phyloP scores from a whole-genome alignment of 2,797 vertebrate species.

The Brotula barbata region DNA sequence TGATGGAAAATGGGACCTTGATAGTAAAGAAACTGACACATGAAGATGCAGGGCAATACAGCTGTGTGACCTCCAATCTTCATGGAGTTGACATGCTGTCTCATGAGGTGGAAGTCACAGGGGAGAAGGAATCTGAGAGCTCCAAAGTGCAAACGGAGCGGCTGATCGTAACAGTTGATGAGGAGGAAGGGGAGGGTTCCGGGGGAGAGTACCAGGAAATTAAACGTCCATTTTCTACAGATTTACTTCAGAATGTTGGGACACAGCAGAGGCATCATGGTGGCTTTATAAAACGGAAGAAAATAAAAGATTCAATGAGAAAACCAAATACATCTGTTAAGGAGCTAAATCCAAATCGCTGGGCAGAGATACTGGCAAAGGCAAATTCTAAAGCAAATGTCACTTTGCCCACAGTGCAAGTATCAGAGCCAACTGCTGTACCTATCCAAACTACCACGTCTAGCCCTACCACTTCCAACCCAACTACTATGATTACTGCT shows the following conservation, averaged over 20 bases:
- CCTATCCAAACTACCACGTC: slow-evolving; percentile 20
- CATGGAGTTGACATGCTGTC: slow-evolving; percentile 81
- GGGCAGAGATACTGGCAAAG: slow-evolving; percentile 78
- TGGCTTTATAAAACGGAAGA: slow-evolving; percentile 58
- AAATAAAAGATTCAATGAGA: slow-evolving; percentile 69
- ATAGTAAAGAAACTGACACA: slow-evolving; percentile 65
- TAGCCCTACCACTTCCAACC: slow-evolving; percentile 3
- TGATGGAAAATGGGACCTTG: slow-evolving; percentile 78
- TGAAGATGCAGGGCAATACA: slow-evolving; percentile 81
- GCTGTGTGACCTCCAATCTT: slow-evolving; percentile 79
- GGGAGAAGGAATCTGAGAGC: slow-evolving; percentile 46
- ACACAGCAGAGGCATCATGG: slow-evolving; percentile 53
- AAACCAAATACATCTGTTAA: slow-evolving; percentile 79
- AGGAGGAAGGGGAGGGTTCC: slow-evolving; percentile 70
- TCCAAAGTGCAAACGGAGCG: slow-evolving; percentile 43
- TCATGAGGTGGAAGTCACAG: slow-evolving; percentile 73
- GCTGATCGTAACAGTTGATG: slow-evolving; percentile 25
- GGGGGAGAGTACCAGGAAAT: slow-evolving; percentile 77
- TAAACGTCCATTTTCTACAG: slow-evolving; percentile 57
- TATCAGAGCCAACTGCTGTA: slow-evolving; percentile 39
- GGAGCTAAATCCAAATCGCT: slow-evolving; percentile 75
- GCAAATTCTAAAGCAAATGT: slow-evolving; percentile 66
- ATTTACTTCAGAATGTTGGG: slow-evolving; percentile 60
- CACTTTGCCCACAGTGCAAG: slow-evolving; percentile 39
- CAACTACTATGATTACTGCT: slow-evolving; percentile 6